Evolutionary conservation across 1,140 invertebrate genomes (phyloP), one percentile per base, ranked within the genome.

Genomic region (Euura saliciscinereae): DNA sequence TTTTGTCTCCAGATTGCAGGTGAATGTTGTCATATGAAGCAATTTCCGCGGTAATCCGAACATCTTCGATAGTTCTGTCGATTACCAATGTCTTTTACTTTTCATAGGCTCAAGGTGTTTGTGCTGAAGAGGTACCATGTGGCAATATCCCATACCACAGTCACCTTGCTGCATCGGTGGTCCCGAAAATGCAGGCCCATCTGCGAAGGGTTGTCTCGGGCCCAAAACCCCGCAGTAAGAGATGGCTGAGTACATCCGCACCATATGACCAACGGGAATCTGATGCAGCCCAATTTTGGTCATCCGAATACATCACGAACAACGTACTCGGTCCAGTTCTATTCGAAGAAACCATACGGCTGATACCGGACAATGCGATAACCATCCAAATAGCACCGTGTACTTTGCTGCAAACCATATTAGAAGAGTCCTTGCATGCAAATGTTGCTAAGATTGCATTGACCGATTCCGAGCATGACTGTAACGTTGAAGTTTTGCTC

Each of bases 211-310:
- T 94, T 76, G 90, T 91, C 72, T 90, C 90, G 0, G 76, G 89
- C 6, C 91, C 93, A 0, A 92, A 92, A 75, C 76, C 82, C 28
- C 89, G 95, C 68, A 92, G 92, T 2, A 83, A 86, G 2, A 91
- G 91, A 75, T 97, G 96, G 95, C 86, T 97, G 1, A 94, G 93
- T 74, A 93, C 94, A 2, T 96, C 95, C 2, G 91, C 95, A 65
- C 90, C 91, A 0, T 74, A 82, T 0, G 75, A 89, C 5, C 68
- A 86, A 28, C 96, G 94, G 95, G 89, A 91, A 42, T 86, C 89
- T 13, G 84, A 91, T 0, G 84, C 91, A 44, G 90, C 92, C 1
- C 51, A 87, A 66, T 82, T 81, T 51, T 91, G 89, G 3, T 92
- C 91, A 4, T 86, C 91, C 10, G 90, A 91, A 51, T 94, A 94